Evolutionary conservation across 2,113 vertebrate species (phyloP).

Genomic region (Columba livia): DNA sequence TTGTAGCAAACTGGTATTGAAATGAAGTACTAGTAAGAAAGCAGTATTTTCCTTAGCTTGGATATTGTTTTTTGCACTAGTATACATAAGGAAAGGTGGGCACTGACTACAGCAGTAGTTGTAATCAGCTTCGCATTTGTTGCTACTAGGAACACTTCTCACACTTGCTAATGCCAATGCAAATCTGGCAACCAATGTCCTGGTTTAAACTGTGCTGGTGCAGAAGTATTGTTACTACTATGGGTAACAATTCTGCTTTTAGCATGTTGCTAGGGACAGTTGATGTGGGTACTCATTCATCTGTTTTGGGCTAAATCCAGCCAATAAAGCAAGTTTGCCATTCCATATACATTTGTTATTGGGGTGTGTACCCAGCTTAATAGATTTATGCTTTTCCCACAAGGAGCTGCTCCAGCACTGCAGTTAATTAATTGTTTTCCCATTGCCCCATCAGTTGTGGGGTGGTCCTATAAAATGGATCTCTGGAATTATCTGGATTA

Average conservation of each 20-base stretch:
- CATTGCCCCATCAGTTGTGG: background rate
- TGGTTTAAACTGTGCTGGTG: background rate
- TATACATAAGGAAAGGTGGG: background rate
- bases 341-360: background rate
- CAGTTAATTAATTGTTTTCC: background rate
- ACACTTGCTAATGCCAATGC: background rate
- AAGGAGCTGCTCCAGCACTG: background rate
- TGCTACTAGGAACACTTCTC: background rate
- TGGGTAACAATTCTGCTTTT: background rate
- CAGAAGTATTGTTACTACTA: background rate
- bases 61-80: background rate
- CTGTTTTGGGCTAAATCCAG: background rate
- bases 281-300: background rate
- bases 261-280: background rate
- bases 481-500: background rate
- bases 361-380: background rate
- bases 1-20: background rate
- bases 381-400: background rate
- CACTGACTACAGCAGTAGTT: background rate
- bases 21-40: background rate
- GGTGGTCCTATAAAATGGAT: background rate
- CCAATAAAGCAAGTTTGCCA: background rate
- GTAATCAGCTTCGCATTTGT: background rate
- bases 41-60: background rate
- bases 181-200: background rate